Evolutionary conservation across 1,140 invertebrate genomes (phyloP).

Genomic region (Tetramorium simillimum): DNA sequence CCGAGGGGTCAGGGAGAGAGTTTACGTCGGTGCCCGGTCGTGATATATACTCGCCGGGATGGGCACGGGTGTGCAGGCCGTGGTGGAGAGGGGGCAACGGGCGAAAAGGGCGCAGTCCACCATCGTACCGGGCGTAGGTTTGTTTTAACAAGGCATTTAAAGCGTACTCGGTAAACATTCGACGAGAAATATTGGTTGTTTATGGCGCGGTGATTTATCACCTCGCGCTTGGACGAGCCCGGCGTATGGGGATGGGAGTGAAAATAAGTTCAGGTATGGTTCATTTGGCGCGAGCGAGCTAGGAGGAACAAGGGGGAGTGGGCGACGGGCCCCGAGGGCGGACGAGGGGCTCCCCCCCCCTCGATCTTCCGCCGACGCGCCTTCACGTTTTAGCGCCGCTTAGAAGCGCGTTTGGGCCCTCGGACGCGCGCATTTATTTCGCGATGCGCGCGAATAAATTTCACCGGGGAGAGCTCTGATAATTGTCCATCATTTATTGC

Average conservation of each 20-base stretch:
- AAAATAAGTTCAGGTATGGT: conserved; percentile 75
- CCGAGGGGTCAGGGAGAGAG: conserved; percentile 72
- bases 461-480: conserved; percentile 56
- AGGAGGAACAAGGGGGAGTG: conserved; percentile 3
- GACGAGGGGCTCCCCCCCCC: neutral
- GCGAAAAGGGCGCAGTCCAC: conserved; percentile 70
- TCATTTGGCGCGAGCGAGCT: conserved; percentile 67
- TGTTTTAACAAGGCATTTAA: conserved; percentile 86
- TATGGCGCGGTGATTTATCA: conserved; percentile 85
- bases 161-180: conserved; percentile 86
- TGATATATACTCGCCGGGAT: conserved; percentile 74
- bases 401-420: conserved; percentile 55
- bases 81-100: conserved; percentile 38
- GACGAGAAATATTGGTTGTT: conserved; percentile 85
- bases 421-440: conserved; percentile 62
- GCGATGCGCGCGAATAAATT: conserved; percentile 72
- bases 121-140: conserved; percentile 81
- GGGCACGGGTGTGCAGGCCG: neutral
- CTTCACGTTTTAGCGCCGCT: conserved; percentile 72
- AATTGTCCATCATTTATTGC: conserved; percentile 44
- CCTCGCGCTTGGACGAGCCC: conserved; percentile 71
- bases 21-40: conserved; percentile 66
- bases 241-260: conserved; percentile 68
- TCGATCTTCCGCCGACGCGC: conserved; percentile 30
- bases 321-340: conserved; percentile 38